These are phyloP conservation scores for Eclectus roratus DNA, from an alignment of 2,113 vertebrate genomes.

Conservation along the genomic window DNA sequence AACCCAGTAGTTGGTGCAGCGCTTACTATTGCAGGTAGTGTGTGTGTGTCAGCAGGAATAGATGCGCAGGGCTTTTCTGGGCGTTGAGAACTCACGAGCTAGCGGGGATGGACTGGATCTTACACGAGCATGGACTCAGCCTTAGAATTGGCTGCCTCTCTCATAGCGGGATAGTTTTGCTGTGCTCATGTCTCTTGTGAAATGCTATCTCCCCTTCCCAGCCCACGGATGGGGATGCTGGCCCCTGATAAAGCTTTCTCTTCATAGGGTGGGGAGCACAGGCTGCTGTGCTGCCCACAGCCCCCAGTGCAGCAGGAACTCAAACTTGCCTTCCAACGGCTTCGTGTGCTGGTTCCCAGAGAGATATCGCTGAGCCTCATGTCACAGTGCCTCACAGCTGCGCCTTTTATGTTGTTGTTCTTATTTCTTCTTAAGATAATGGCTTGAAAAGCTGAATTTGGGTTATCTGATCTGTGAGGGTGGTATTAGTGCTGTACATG, in stretches of 20 bases:
- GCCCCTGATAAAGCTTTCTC: conserved; percentile 70
- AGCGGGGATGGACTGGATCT: neutral
- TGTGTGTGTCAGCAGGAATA: rapidly evolving
- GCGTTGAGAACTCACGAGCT: rapidly evolving
- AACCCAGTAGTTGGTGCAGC: neutral
- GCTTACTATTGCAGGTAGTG: neutral
- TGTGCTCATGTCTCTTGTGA: neutral
- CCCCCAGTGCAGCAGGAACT: neutral
- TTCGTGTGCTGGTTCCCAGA: neutral
- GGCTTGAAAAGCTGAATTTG: neutral
- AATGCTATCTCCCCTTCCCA: conserved; percentile 69
- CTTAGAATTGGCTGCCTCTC: neutral
- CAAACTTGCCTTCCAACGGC: neutral
- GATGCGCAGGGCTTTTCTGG: neutral
- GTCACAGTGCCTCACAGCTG: neutral
- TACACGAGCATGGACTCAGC: neutral
- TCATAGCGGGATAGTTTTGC: neutral
- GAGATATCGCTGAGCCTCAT: neutral
- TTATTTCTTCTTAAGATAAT: neutral
- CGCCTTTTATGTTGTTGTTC: neutral
- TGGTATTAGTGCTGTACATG: rapidly evolving
- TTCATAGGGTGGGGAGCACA: conserved; percentile 58
- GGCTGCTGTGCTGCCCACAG: neutral
- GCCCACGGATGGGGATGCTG: neutral
- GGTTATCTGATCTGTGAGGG: neutral